Base-by-base conservation (phyloP, 2,113 vertebrate species). In the Upupa epops region DNA sequence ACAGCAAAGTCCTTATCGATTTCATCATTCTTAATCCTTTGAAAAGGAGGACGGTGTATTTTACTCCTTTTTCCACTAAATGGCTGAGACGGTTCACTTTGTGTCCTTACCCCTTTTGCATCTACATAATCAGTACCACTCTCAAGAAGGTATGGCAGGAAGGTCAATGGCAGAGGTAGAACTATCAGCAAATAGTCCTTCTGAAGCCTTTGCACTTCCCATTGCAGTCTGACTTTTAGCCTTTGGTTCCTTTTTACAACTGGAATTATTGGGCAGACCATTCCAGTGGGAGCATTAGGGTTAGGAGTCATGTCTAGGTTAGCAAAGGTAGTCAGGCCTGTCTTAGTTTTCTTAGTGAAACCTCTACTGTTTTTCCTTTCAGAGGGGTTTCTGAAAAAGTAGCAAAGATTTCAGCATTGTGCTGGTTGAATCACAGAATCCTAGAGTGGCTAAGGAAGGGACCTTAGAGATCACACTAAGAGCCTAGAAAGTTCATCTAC, bases 11-110 rank as follows among this genome's bases (percentile, higher is more conserved):
- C 28, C 15, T 55, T 45, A 68, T 65, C 2, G 2, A 61, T 69
- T 82, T 82, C 31, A 75, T 86, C 55, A 25, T 78, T 90, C 61
- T 82, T 84, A 84, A 68, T 78, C 71, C 86, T 78, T 84, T 85
- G 76, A 49, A 64, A 79, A 72, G 66, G 32, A 85, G 20, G 13
- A 68, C n/a, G 58, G 19, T 55, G 28, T 76, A 70, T 75, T 82
- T 84, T 70, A 37, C 31, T 82, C 17, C 14, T 48, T 75, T 65
- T 74, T 4, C 18, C 1, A 2, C 37, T 86, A 72, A 88, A 68
- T 69, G 54, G 13, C 45, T 61, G 54, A 70, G 80, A 51, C 60
- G 81, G 71, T 74, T 75, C 56, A 52, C 32, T 88, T 83, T 90
- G 48, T 74, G 92, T 90, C 59, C 34, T 56, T 45, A 84, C 78